These are phyloP conservation scores for Austrofundulus limnaeus DNA, from an alignment of 2,113 vertebrate species.

Conservation along the genomic window DNA sequence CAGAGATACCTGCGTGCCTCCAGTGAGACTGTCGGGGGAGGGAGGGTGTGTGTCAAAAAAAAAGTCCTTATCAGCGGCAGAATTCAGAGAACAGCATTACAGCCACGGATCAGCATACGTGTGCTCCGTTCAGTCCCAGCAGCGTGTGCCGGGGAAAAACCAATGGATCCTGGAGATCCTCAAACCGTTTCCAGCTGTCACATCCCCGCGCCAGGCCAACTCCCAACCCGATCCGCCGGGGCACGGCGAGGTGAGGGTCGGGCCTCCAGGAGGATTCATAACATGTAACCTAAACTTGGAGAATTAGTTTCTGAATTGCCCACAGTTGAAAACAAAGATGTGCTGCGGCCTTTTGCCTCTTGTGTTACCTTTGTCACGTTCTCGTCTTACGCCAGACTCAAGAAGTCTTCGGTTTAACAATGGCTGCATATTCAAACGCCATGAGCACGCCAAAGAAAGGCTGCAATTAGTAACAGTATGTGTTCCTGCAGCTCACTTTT, in stretches of 20 bases:
- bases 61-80: slow-evolving; percentile 39
- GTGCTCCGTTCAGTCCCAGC: slow-evolving; percentile 61
- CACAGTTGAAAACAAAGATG: slow-evolving; percentile 62
- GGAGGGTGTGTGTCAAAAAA: neutral
- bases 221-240: slow-evolving; percentile 71
- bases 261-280: slow-evolving; percentile 72
- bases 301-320: slow-evolving; percentile 70
- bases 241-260: slow-evolving; percentile 75
- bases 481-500: neutral
- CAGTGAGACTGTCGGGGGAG: slow-evolving; percentile 7
- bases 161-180: slow-evolving; percentile 70
- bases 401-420: slow-evolving; percentile 34
- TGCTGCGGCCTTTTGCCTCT: slow-evolving; percentile 51
- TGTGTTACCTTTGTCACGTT: slow-evolving; percentile 54
- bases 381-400: slow-evolving; percentile 58
- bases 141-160: slow-evolving; percentile 67
- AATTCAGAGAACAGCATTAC: slow-evolving; percentile 51
- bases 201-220: slow-evolving; percentile 40
- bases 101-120: slow-evolving; percentile 57
- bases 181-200: slow-evolving; percentile 82
- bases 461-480: neutral
- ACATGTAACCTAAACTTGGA: slow-evolving; percentile 73
- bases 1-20: slow-evolving; percentile 45
- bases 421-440: slow-evolving; percentile 21
- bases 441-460: slow-evolving; percentile 2